These are phyloP conservation scores for Agrotis exclamationis DNA, from an alignment of 2,888 invertebrate genomes.

Conservation along the genomic window DNA sequence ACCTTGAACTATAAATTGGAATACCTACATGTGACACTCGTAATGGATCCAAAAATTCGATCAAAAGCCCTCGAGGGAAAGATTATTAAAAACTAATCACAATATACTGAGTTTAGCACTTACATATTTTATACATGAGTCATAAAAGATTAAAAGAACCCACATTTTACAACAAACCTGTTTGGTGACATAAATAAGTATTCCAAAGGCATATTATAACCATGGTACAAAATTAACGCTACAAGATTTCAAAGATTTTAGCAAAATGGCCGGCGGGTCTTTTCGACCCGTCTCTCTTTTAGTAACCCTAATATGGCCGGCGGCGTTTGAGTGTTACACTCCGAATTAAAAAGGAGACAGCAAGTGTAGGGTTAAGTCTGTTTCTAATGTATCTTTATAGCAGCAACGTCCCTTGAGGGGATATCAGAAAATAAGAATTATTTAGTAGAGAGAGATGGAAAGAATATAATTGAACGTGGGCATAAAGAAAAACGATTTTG, in stretches of 20 bases:
- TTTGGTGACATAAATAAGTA: neutral
- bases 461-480: neutral
- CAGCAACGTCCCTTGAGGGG: neutral
- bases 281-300: slow-evolving; percentile 43
- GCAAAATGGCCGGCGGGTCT: slow-evolving; percentile 43
- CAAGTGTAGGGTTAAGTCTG: slow-evolving; percentile 51
- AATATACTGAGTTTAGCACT: too few species aligned
- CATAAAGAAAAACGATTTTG: neutral
- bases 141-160: neutral
- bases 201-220: slow-evolving; percentile 44
- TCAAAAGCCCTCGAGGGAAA: too few species aligned
- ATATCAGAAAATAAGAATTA: slow-evolving; percentile 22
- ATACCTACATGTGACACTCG: too few species aligned
- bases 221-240: slow-evolving; percentile 55
- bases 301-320: slow-evolving; percentile 54
- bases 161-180: neutral
- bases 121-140: neutral
- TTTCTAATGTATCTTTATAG: slow-evolving; percentile 39
- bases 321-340: slow-evolving; percentile 59
- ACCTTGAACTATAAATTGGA: too few species aligned
- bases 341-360: slow-evolving; percentile 51
- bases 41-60: too few species aligned
- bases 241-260: slow-evolving; percentile 54
- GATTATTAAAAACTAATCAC: too few species aligned
- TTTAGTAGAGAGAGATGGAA: neutral